phyloP scores from a whole-genome alignment of 1,140 invertebrate genomes.

The Bombus superbus region DNA sequence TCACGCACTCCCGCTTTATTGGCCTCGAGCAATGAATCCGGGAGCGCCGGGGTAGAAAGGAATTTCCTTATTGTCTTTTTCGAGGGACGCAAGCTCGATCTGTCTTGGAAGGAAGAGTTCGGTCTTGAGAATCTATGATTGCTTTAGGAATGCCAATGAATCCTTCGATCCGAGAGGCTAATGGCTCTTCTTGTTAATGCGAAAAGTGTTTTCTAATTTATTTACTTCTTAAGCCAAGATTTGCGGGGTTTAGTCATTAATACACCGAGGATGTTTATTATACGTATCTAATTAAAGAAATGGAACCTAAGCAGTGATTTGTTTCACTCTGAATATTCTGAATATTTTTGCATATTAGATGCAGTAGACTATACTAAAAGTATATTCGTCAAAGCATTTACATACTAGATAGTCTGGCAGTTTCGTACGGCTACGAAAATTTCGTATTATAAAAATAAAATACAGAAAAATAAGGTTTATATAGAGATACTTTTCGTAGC shows the following conservation, averaged over 20 bases:
- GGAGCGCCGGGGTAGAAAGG: background rate
- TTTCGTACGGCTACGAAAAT: background rate
- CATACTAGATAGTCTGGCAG: too few relatives aligned
- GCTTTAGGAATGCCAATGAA: background rate
- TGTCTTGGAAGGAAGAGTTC: too few relatives aligned
- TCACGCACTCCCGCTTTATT: conserved; percentile 52
- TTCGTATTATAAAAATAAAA: background rate
- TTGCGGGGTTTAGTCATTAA: background rate
- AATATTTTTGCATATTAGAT: too few relatives aligned
- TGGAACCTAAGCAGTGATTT: too few relatives aligned
- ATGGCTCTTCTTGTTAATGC: background rate
- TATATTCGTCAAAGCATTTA: too few relatives aligned
- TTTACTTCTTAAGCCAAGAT: background rate
- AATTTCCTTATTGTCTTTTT: conserved; percentile 46
- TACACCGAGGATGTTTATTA: too few relatives aligned
- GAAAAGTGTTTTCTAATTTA: background rate
- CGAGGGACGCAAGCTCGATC: background rate
- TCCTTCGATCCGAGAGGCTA: background rate
- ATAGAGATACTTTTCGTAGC: background rate
- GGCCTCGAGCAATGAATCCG: conserved; percentile 30
- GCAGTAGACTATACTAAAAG: too few relatives aligned
- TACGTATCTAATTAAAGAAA: too few relatives aligned
- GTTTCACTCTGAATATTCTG: too few relatives aligned
- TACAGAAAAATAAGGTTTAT: background rate
- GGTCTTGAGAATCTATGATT: background rate